Evolutionary conservation across 2,797 vertebrate genomes (phyloP), one percentile per base, ranked within the genome.

Genomic region (Epinephelus awoara): DNA sequence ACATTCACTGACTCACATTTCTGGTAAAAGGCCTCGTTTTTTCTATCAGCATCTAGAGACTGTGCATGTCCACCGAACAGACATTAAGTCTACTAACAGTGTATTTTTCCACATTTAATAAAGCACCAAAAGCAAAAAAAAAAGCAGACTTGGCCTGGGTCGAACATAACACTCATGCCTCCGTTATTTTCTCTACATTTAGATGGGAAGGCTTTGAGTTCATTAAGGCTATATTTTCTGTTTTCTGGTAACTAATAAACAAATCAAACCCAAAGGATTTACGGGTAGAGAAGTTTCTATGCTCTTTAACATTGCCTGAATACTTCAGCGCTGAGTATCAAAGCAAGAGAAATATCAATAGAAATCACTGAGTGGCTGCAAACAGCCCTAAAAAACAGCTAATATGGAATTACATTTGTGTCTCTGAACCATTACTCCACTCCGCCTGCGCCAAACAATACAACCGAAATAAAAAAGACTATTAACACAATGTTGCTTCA

Each of bases 1-100:
- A 72, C 51, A 42, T 67, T 79, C 57, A 29, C 23, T 73, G 74
- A 67, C 51, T 81, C 72, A 72, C 23, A 63, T 52, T 72, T 61
- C 62, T 79, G 61, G 57, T 59, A 12, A 70, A 73, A 66, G 1
- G 34, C 49, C 42, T 34, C 1, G 19, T 19, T 69, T 27, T 58
- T 27, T 25, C 17, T 19, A 42, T 44, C 62, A 59, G 66, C 66
- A 38, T 77, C 27, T 19, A 21, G 17, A 77, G 72, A 66, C 25
- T 40, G 42, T 51, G 7, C 42, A 54, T 44, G 46, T 72, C 64
- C 25, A 46, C 66, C 67, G 18, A 57, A 59, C 19, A 69, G 51
- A 79, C 62, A 54, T 23, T 0, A 66, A 51, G 47, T 77, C 42
- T 70, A 8, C 44, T 42, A 27, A 55, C 58, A 19, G 52, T 42